A percentile compares a stretch with the other conserved stretches of the same genome.
phyloP scores from a whole-genome alignment of 2,797 vertebrate genomes.

The Trichosurus vulpecula region DNA sequence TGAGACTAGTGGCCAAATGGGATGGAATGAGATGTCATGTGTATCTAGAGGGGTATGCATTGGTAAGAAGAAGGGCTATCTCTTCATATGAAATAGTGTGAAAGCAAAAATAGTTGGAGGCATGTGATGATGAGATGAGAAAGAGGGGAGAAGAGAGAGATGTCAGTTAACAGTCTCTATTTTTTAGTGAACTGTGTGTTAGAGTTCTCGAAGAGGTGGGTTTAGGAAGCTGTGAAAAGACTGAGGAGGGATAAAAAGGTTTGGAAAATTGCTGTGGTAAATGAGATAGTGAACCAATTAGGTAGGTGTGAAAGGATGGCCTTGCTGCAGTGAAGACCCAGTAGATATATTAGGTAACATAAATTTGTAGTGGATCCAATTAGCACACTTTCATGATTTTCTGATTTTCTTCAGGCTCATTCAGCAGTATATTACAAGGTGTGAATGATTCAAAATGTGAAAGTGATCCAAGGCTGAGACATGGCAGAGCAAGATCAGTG shows the following conservation, averaged over 20 bases:
- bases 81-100: background rate
- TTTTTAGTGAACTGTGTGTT: background rate
- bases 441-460: background rate
- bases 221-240: background rate
- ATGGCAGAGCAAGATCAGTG: background rate
- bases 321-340: background rate
- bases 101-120: background rate
- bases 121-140: background rate
- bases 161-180: background rate
- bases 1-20: background rate
- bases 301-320: background rate
- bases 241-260: background rate
- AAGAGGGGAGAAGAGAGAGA: background rate
- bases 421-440: background rate
- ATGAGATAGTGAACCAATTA: background rate
- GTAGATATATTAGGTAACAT: background rate
- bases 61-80: background rate
- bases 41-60: background rate
- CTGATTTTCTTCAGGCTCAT: background rate
- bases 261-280: background rate
- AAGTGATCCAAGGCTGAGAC: background rate
- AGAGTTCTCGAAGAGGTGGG: background rate
- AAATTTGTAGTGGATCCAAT: background rate
- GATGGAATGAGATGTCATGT: background rate
- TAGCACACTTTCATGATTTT: background rate